Evolutionary conservation across 2,888 invertebrate species (phyloP).

Genomic region (Heteromyza rotundicornis): DNA sequence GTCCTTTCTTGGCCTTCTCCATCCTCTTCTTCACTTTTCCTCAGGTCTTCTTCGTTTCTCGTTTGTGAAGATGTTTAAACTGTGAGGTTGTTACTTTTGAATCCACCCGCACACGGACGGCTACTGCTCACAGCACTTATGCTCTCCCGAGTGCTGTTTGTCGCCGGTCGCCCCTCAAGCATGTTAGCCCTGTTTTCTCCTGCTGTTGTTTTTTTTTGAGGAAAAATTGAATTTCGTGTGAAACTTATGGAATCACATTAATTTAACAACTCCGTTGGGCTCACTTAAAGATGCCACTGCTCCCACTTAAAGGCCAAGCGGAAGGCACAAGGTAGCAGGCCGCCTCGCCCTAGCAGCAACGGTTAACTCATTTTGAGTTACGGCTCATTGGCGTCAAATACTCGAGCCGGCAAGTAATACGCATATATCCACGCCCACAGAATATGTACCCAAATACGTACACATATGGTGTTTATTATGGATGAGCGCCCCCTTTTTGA

Average conservation of each 20-base stretch:
- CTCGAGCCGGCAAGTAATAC: neutral
- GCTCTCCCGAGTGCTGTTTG: constrained; percentile 20
- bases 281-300: constrained; percentile 30
- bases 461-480: neutral
- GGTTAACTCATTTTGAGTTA: constrained; percentile 13
- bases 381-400: constrained; percentile 11
- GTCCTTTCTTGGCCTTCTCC: neutral
- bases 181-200: neutral
- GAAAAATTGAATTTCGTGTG: constrained; percentile 57
- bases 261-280: constrained; percentile 50
- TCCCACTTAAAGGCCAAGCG: neutral
- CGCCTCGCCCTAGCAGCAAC: too few species aligned
- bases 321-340: neutral
- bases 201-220: constrained; percentile 26
- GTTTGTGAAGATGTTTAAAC: neutral
- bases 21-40: neutral
- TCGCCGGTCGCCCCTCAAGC: constrained; percentile 1
- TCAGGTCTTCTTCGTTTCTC: neutral
- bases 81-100: neutral
- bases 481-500: neutral
- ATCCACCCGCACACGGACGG: too few species aligned
- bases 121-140: neutral
- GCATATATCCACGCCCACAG: too few species aligned
- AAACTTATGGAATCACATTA: constrained; percentile 57
- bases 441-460: neutral